Evolutionary conservation across 2,888 invertebrate genomes (phyloP).

Genomic region (Sipunculus nudus): DNA sequence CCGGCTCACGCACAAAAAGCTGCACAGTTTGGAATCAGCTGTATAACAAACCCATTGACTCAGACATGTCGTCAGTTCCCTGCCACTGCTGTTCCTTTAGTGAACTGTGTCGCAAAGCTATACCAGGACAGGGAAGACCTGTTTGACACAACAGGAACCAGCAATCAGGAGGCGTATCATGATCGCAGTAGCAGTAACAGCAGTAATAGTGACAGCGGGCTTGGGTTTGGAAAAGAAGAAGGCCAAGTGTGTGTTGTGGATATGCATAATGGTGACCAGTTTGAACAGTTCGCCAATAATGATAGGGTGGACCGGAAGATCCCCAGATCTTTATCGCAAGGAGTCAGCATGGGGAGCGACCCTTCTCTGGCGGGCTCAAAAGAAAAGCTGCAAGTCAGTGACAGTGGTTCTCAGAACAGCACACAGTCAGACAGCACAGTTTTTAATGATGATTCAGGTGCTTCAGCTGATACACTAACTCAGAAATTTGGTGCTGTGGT

Average conservation of each 20-base stretch:
- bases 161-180: neutral
- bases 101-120: slow-evolving; percentile 72
- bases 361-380: too few species aligned
- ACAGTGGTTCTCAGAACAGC: too few species aligned
- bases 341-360: too few species aligned
- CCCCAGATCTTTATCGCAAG: too few species aligned
- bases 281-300: neutral
- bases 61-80: slow-evolving; percentile 87
- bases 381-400: too few species aligned
- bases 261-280: slow-evolving; percentile 37
- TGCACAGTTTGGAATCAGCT: slow-evolving; percentile 81
- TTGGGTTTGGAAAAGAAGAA: slow-evolving; percentile 77
- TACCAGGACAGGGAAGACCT: slow-evolving; percentile 63
- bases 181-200: slow-evolving; percentile 74
- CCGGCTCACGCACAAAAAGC: slow-evolving; percentile 82
- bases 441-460: neutral
- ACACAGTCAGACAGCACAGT: too few species aligned
- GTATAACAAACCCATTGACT: slow-evolving; percentile 71
- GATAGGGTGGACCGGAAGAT: neutral
- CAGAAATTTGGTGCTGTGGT: too few species aligned
- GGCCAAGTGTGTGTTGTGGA: slow-evolving; percentile 59
- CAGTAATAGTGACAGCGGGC: slow-evolving; percentile 94
- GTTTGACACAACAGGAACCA: too few species aligned
- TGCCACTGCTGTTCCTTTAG: slow-evolving; percentile 77
- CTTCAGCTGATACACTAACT: neutral